Base-by-base conservation (phyloP, 2,797 vertebrate genomes). In the Scolopax rusticola region DNA sequence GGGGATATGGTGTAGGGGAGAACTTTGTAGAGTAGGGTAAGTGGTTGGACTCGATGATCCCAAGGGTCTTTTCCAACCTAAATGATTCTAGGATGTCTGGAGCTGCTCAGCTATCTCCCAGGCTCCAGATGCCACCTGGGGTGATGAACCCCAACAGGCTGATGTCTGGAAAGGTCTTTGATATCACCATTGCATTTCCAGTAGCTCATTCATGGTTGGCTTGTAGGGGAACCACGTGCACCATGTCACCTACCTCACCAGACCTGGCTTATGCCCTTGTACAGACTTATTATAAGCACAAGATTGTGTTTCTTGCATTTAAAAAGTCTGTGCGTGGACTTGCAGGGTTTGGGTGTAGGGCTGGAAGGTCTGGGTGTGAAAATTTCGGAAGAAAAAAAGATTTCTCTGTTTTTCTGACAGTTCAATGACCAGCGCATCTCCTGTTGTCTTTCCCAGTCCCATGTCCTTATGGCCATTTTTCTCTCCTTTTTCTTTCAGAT, bases 401-500 rank as follows among this genome's bases (percentile, higher is more conserved):
- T 71, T n/a, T 8, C 36, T 50, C 16, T 30, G 23, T 41, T 79
- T 20, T 56, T 61, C 33, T 48, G 45, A 21, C 33, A 56, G 15
- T 25, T 69, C 24, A 14, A 2, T 12, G 18, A 9, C 36, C 47
- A 25, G 16, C 47, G 30, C 0, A 2, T 16, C 63, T 70, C 21
- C 38, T 57, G 48, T 25, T 2, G 0, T 11, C 43, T 30, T 69
- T 40, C 73, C 90, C 70, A 19, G n/a, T 3, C 15, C 57, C 0
- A 0, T 12, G 20, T 60, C 13, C 88, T 92, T 28, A 95, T 11
- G 33, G 28, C 51, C 43, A 1, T 63, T 92, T 70, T 83, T 80
- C 13, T 70, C 48, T 73, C n/a, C 27, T 88, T 51, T 67, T 80
- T 59, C 82, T 97, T 96, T 71, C 98, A 99, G 99, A 99, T 97